Evolutionary conservation across 2,113 vertebrate species (phyloP).

Genomic region (Epinephelus lanceolatus): DNA sequence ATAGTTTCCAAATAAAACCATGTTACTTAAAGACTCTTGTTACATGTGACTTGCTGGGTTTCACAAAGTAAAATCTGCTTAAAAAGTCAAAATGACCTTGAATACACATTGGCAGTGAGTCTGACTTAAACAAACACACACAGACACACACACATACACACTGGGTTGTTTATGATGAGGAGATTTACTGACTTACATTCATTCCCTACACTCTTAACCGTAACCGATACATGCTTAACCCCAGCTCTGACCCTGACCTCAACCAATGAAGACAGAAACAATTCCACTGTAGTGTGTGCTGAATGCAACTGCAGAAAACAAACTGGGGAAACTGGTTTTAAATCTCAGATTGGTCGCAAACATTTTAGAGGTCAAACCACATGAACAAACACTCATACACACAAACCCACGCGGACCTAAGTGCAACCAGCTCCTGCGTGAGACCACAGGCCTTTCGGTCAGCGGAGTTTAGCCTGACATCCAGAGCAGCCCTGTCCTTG

Average conservation of each 20-base stretch:
- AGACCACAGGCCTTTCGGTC: slow-evolving; percentile 82
- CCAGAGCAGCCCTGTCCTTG: slow-evolving; percentile 82
- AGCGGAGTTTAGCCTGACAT: slow-evolving; percentile 81
- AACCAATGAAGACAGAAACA: background rate
- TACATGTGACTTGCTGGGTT: slow-evolving; percentile 46
- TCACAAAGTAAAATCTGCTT: slow-evolving; percentile 32
- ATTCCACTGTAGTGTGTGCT: slow-evolving; percentile 14
- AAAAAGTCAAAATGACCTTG: slow-evolving; percentile 40
- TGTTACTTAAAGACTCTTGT: slow-evolving; percentile 68
- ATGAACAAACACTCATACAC: slow-evolving; percentile 38
- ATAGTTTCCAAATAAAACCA: slow-evolving; percentile 73
- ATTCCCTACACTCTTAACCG: slow-evolving; percentile 31
- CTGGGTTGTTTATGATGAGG: slow-evolving; percentile 26
- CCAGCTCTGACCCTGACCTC: slow-evolving; percentile 27
- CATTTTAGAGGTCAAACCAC: slow-evolving; percentile 50
- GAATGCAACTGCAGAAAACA: slow-evolving; percentile 40
- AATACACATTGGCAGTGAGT: slow-evolving; percentile 50
- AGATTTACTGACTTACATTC: slow-evolving; percentile 29
- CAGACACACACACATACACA: slow-evolving; percentile 11
- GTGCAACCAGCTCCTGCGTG: slow-evolving; percentile 81
- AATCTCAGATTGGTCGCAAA: slow-evolving; percentile 24
- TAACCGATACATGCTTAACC: slow-evolving; percentile 11
- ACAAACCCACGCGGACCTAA: slow-evolving; percentile 82
- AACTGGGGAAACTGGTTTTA: slow-evolving; percentile 30
- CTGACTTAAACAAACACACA: slow-evolving; percentile 49